Evolutionary conservation across 2,113 vertebrate species (phyloP).

Genomic region (Neopipo cinnamomea): DNA sequence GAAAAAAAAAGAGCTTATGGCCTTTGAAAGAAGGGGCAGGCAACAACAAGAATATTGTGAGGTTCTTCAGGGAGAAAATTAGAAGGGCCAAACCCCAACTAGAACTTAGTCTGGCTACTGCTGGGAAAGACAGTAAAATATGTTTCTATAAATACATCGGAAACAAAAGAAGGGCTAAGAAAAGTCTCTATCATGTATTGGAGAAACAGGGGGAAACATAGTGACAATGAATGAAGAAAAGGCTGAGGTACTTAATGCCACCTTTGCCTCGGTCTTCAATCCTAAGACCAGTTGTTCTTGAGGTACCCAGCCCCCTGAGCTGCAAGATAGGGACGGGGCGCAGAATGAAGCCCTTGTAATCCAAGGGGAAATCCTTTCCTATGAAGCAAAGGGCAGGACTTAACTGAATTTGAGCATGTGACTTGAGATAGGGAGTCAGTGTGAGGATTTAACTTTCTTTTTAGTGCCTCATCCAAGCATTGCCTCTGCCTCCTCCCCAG

Average conservation of each 20-base stretch:
- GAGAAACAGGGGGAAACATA: not conserved
- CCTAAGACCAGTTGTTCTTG: not conserved
- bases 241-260: not conserved
- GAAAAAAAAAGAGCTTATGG: too few relatives aligned
- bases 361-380: not conserved
- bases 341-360: not conserved
- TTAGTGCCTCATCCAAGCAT: too few relatives aligned
- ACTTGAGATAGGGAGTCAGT: not conserved
- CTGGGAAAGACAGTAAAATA: not conserved
- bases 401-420: not conserved
- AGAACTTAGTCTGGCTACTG: not conserved
- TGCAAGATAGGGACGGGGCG: not conserved
- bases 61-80: too few relatives aligned
- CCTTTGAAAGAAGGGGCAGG: too few relatives aligned
- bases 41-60: too few relatives aligned
- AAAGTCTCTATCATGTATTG: not conserved
- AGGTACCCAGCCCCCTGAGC: not conserved
- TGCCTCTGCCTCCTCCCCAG: too few relatives aligned
- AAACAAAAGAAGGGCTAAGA: not conserved
- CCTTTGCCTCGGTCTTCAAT: not conserved
- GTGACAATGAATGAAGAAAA: not conserved
- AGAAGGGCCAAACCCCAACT: too few relatives aligned
- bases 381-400: not conserved
- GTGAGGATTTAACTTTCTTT: too few relatives aligned
- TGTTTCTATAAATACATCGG: not conserved